Evolutionary conservation across 2,797 vertebrate genomes (phyloP).

Genomic region (Pseudochirops corinnae): DNA sequence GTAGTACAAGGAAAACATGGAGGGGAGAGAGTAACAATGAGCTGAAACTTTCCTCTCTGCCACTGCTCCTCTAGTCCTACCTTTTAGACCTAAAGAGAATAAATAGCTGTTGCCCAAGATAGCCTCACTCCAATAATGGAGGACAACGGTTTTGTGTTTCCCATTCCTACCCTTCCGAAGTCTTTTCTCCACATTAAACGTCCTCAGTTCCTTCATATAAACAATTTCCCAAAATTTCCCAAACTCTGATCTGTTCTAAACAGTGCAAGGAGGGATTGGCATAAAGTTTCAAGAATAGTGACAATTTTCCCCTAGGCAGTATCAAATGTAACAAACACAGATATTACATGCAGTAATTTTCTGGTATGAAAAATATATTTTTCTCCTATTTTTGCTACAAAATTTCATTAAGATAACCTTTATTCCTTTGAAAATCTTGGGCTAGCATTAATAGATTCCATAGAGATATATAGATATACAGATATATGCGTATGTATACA

Average conservation of each 20-base stretch:
- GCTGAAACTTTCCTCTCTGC: background rate
- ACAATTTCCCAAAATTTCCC: background rate
- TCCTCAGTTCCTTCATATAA: background rate
- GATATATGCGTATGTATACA: too few species aligned
- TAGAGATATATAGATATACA: too few species aligned
- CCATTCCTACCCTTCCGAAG: background rate
- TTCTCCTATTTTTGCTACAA: background rate
- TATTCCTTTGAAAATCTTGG: background rate
- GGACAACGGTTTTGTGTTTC: background rate
- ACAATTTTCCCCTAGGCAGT: background rate
- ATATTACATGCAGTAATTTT: background rate
- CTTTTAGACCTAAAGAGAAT: background rate
- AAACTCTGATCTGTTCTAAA: background rate
- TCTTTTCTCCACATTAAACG: background rate
- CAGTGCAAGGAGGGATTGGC: background rate
- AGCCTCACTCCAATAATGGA: background rate
- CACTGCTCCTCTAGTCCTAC: background rate
- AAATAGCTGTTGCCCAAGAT: background rate
- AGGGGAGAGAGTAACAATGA: background rate
- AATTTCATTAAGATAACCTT: background rate
- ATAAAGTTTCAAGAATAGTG: background rate
- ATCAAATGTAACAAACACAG: background rate
- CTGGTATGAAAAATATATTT: background rate
- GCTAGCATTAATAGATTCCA: background rate
- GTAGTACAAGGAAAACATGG: background rate